These are phyloP conservation scores for Acipenser oxyrinchus DNA, from an alignment of 2,797 vertebrate species.

Conservation along the genomic window DNA sequence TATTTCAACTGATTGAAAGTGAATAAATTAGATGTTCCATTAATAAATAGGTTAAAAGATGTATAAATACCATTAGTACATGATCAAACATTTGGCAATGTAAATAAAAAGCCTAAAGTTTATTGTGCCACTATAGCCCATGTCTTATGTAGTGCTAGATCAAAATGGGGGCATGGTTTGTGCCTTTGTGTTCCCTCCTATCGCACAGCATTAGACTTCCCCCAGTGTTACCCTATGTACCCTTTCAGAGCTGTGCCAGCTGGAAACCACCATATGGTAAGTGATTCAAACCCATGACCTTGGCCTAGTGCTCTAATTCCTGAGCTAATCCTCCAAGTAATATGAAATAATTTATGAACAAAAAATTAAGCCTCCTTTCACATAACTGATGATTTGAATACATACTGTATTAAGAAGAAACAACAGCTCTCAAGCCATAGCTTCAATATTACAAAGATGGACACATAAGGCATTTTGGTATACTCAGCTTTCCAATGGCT, in stretches of 20 bases:
- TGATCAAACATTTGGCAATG: too few relatives aligned
- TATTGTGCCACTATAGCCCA: too few relatives aligned
- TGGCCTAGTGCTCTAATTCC: neutral
- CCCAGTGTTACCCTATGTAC: neutral
- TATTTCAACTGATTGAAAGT: too few relatives aligned
- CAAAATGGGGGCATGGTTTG: neutral
- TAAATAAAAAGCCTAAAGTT: too few relatives aligned
- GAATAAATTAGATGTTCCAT: too few relatives aligned
- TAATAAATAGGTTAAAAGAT: too few relatives aligned
- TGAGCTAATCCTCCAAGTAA: neutral
- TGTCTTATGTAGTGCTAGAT: too few relatives aligned
- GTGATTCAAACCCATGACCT: neutral
- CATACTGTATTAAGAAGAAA: too few relatives aligned
- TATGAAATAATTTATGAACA: too few relatives aligned
- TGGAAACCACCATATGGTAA: neutral
- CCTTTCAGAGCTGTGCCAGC: neutral
- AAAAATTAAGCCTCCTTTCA: too few relatives aligned
- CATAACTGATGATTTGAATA: too few relatives aligned
- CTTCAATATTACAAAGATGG: neutral
- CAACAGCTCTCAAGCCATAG: neutral
- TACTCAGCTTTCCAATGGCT: conserved; percentile 37
- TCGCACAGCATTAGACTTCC: neutral
- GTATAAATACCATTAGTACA: too few relatives aligned
- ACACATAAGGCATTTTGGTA: conserved; percentile 19
- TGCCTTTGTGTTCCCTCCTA: neutral